Evolutionary conservation across 2,888 invertebrate genomes (phyloP).

Genomic region (Acleris laterana): DNA sequence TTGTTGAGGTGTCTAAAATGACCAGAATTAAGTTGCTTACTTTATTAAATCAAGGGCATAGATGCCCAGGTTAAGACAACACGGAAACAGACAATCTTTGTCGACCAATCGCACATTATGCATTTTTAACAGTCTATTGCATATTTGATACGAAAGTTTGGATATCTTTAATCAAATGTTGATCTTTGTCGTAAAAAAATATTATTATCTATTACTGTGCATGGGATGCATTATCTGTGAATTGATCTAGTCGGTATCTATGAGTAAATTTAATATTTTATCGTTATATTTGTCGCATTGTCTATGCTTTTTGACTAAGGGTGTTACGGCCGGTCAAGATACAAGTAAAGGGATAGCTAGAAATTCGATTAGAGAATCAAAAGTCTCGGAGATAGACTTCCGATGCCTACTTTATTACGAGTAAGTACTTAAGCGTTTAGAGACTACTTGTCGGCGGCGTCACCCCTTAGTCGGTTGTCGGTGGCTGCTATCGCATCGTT

Average conservation of each 20-base stretch:
- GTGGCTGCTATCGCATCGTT: constrained; percentile 28
- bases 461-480: constrained; percentile 17
- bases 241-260: constrained; percentile 49
- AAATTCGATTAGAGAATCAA: constrained; percentile 25
- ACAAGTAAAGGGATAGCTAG: constrained; percentile 22
- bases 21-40: constrained; percentile 31
- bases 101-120: constrained; percentile 18
- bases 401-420: not conserved
- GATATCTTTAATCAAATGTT: constrained; percentile 39
- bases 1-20: constrained; percentile 49
- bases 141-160: constrained; percentile 38
- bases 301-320: constrained; percentile 32
- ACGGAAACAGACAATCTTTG: constrained; percentile 6
- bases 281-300: constrained; percentile 37
- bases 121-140: constrained; percentile 32
- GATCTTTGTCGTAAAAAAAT: constrained; percentile 40
- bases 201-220: constrained; percentile 40
- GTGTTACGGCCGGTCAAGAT: constrained; percentile 9
- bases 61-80: constrained; percentile 1
- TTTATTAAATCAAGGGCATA: constrained; percentile 21
- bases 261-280: constrained; percentile 36
- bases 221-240: constrained; percentile 47
- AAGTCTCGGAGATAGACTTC: not conserved
- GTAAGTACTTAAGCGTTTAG: not conserved
- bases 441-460: constrained; percentile 15